Conservation (phyloP, 2,888 invertebrate species). For the Vesta saturnalis region DNA sequence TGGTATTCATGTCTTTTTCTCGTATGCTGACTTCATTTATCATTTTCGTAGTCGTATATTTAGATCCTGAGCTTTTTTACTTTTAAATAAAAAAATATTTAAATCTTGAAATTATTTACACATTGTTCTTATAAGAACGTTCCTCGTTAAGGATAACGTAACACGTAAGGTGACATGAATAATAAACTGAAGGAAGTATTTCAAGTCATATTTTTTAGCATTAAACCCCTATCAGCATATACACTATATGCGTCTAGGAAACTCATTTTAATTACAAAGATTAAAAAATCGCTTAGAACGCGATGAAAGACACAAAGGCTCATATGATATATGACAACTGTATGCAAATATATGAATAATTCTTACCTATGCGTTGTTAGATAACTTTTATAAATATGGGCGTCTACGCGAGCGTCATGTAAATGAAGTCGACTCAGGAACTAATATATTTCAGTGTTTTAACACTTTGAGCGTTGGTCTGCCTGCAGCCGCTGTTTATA, state of each 20-base stretch:
- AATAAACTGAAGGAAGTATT: slow-evolving; percentile 39
- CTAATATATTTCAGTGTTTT: slow-evolving; percentile 62
- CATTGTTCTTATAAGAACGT: not conserved
- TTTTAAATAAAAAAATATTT: not conserved
- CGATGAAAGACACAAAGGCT: slow-evolving; percentile 59
- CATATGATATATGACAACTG: slow-evolving; percentile 55
- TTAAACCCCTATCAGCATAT: slow-evolving; percentile 42
- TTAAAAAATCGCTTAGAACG: slow-evolving; percentile 59
- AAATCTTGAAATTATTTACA: slow-evolving; percentile 3
- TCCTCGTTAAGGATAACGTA: slow-evolving; percentile 10
- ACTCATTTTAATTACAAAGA: slow-evolving; percentile 62
- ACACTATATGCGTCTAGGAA: slow-evolving; percentile 54
- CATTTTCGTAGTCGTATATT: slow-evolving; percentile 7
- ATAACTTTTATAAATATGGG: slow-evolving; percentile 58
- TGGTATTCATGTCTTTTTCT: slow-evolving; percentile 13
- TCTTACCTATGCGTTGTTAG: slow-evolving; percentile 58
- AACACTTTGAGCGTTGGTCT: slow-evolving; percentile 59
- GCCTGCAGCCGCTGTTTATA: slow-evolving; percentile 60
- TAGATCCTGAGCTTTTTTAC: not conserved
- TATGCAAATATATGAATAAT: slow-evolving; percentile 60
- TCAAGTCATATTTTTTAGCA: slow-evolving; percentile 39
- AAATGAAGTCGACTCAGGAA: slow-evolving; percentile 50
- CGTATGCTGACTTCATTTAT: slow-evolving; percentile 10
- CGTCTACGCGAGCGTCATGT: slow-evolving; percentile 41
- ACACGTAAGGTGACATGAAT: slow-evolving; percentile 25